A percentile compares a stretch with the other conserved stretches of the same genome.
These are phyloP conservation scores for Gnatocerus cornutus DNA, from an alignment of 2,888 invertebrate species.

Conservation along the genomic window DNA sequence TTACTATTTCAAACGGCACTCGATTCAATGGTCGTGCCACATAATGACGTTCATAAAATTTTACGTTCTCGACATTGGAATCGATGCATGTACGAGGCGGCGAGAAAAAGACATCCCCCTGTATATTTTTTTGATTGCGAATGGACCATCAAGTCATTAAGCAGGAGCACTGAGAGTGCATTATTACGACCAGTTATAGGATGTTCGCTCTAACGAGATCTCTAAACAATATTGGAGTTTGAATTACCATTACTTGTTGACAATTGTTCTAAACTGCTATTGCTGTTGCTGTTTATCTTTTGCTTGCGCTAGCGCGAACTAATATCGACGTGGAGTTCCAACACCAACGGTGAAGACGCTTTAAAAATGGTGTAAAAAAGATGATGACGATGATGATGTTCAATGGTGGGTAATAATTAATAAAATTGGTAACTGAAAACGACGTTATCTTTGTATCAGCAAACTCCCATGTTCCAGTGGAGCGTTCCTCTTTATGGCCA, in stretches of 20 bases:
- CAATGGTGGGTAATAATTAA: no score
- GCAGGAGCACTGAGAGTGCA: conserved; percentile 56
- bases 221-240: conserved; percentile 50
- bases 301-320: conserved; percentile 15
- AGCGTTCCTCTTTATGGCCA: conserved; percentile 45
- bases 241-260: conserved; percentile 50
- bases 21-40: conserved; percentile 66
- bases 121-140: conserved; percentile 53
- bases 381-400: no score
- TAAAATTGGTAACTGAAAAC: no score
- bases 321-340: conserved; percentile 10
- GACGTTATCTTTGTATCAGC: no score
- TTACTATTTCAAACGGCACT: conserved; percentile 66
- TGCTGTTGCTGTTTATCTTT: conserved; percentile 44
- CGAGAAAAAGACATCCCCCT: neutral
- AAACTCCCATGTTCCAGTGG: neutral
- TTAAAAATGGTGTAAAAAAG: no score
- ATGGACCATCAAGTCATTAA: conserved; percentile 62
- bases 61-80: conserved; percentile 66
- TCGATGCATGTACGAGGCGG: conserved; percentile 58
- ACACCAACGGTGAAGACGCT: no score
- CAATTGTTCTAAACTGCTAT: conserved; percentile 46
- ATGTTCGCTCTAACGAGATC: conserved; percentile 46
- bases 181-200: conserved; percentile 54
- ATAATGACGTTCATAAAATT: conserved; percentile 68